A percentile compares a stretch with the other conserved stretches of the same genome.
phyloP scores from a whole-genome alignment of 2,888 invertebrate species.

The Tinea pellionella region DNA sequence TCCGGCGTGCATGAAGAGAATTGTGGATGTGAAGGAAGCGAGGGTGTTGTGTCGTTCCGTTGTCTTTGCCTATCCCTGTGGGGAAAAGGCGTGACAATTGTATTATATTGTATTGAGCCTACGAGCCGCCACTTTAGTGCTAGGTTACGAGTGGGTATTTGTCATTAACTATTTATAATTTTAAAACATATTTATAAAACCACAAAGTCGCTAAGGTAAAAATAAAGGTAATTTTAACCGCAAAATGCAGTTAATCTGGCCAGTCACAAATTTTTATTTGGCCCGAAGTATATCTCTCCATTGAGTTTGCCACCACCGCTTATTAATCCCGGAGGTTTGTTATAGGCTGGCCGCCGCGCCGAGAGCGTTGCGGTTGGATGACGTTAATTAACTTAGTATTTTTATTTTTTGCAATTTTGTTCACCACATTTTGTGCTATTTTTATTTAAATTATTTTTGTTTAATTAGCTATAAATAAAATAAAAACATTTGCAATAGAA shows the following conservation, averaged over 20 bases:
- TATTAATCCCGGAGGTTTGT: conserved; percentile 12
- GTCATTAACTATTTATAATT: no score
- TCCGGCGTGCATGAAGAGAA: no score
- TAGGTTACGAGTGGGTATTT: no score
- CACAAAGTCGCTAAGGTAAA: background rate
- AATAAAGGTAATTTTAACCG: background rate
- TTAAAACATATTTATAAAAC: background rate
- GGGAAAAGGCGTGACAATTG: no score
- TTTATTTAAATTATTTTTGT: background rate
- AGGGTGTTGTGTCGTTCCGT: no score
- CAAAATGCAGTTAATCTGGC: background rate
- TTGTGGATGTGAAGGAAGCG: no score
- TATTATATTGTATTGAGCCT: no score
- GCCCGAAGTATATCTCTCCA: background rate
- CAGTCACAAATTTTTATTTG: background rate
- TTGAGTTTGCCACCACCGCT: background rate
- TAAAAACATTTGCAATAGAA: no score
- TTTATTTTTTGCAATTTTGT: conserved; percentile 7
- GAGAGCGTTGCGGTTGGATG: conserved; percentile 4
- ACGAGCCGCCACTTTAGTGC: no score
- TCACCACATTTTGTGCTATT: background rate
- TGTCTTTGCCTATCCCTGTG: no score
- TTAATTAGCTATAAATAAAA: no score
- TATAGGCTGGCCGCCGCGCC: background rate
- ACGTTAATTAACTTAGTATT: conserved; percentile 9